These are phyloP conservation scores for Drosophila pandora DNA, from an alignment of 1,140 invertebrate genomes.

Conservation along the genomic window DNA sequence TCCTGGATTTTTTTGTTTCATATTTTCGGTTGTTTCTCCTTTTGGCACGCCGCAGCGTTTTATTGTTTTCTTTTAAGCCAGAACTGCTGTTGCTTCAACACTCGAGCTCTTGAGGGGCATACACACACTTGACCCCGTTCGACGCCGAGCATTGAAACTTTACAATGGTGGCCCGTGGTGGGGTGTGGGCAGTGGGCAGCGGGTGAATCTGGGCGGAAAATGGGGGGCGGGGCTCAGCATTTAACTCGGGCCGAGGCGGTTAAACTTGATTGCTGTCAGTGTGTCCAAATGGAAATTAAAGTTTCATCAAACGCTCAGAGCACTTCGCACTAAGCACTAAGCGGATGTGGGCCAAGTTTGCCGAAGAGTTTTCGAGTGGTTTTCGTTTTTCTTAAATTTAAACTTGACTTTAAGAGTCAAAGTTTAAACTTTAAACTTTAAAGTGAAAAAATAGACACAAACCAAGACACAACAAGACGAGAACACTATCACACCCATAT, in stretches of 20 bases:
- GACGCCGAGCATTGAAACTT: conserved; percentile 55
- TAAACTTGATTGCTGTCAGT: conserved; percentile 61
- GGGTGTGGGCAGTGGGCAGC: conserved; percentile 7
- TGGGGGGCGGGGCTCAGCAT: conserved; percentile 11
- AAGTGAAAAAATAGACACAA: background rate
- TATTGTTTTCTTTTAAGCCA: conserved; percentile 73
- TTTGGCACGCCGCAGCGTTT: conserved; percentile 58
- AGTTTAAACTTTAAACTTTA: background rate
- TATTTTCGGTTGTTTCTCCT: conserved; percentile 44
- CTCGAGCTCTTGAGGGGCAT: conserved; percentile 67
- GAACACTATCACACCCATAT: conserved; percentile 12
- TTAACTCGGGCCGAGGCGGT: conserved; percentile 42
- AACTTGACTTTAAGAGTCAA: conserved; percentile 1
- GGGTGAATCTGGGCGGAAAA: background rate
- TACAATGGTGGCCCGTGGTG: conserved; percentile 60
- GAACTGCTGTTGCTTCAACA: conserved; percentile 46
- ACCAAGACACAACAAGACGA: background rate
- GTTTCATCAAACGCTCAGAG: conserved; percentile 53
- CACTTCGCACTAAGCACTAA: conserved; percentile 39
- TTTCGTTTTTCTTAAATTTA: conserved; percentile 8
- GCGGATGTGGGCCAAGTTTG: conserved; percentile 50
- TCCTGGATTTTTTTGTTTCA: conserved; percentile 23
- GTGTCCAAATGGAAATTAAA: conserved; percentile 69
- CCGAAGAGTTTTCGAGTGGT: conserved; percentile 19
- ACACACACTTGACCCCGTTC: conserved; percentile 76